Evolutionary conservation across 2,113 vertebrate species (phyloP).

Genomic region (Chaenogobius annularis): DNA sequence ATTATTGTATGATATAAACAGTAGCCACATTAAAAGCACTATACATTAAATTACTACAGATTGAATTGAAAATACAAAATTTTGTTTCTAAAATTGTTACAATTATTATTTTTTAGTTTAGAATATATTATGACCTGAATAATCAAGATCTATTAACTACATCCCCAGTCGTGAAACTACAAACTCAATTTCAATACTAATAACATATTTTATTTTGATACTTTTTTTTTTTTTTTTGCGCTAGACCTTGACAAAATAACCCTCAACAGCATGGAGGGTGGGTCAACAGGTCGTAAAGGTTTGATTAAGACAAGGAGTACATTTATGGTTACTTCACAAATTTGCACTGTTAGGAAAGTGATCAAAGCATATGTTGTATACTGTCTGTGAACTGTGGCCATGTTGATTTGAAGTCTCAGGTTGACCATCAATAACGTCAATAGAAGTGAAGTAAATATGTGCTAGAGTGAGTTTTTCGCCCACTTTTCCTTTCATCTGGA

Average conservation of each 20-base stretch:
- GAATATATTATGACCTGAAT: no score
- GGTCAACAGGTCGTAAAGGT: background rate
- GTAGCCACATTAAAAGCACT: no score
- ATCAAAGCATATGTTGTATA: background rate
- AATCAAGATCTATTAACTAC: no score
- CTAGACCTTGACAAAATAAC: background rate
- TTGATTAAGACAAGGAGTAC: background rate
- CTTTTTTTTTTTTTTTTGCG: background rate
- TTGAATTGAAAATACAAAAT: no score
- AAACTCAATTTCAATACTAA: no score
- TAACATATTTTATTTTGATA: no score
- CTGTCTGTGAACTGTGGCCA: background rate
- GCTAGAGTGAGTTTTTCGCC: constrained; percentile 19
- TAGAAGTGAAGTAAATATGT: constrained; percentile 40
- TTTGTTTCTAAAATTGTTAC: no score
- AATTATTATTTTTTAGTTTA: no score
- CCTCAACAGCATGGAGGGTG: background rate
- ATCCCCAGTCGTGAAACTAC: no score
- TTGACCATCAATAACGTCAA: constrained; percentile 18
- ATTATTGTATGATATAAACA: no score
- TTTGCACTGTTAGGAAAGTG: background rate
- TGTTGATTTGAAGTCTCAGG: constrained; percentile 2
- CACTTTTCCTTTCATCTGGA: constrained; percentile 33
- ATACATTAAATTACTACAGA: no score
- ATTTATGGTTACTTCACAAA: background rate